Evolutionary conservation across 2,888 invertebrate genomes (phyloP).

Genomic region (Dasypolia templi): DNA sequence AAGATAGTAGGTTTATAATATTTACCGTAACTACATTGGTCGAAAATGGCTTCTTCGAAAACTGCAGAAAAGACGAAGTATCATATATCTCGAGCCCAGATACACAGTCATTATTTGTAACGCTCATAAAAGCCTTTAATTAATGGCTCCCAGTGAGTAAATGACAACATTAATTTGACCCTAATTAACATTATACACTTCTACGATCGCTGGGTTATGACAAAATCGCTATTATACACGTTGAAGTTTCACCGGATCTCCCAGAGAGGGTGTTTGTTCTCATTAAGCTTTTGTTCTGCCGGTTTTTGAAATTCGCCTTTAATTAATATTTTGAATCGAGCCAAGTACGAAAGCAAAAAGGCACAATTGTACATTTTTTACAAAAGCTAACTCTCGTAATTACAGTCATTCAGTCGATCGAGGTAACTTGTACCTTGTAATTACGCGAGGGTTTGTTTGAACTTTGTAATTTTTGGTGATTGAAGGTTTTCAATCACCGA

Average conservation of each 20-base stretch:
- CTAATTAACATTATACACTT: conserved; percentile 60
- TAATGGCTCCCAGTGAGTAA: conserved; percentile 39
- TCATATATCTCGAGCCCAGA: conserved; percentile 5
- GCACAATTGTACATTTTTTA: conserved; percentile 54
- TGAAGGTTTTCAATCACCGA: background rate
- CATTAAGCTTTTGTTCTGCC: conserved; percentile 58
- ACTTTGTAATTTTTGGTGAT: no score
- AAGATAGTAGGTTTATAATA: background rate
- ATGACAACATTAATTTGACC: conserved; percentile 59
- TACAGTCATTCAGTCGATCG: conserved; percentile 45
- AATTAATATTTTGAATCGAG: conserved; percentile 60
- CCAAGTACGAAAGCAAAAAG: conserved; percentile 53
- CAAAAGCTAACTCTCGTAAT: conserved; percentile 53
- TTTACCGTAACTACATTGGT: background rate
- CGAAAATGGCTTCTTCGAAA: background rate
- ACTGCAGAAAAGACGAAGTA: background rate
- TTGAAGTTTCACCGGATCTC: conserved; percentile 43
- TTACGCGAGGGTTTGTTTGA: conserved; percentile 37
- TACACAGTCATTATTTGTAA: conserved; percentile 22
- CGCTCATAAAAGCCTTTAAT: conserved; percentile 45
- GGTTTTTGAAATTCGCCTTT: conserved; percentile 59
- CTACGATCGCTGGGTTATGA: conserved; percentile 46
- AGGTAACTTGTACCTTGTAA: conserved; percentile 35
- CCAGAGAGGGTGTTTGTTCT: conserved; percentile 55
- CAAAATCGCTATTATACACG: conserved; percentile 53